A percentile compares a stretch with the other conserved stretches of the same genome.
Conservation (phyloP, 2,797 vertebrate genomes). For the Hydrocynus forskahlii region DNA sequence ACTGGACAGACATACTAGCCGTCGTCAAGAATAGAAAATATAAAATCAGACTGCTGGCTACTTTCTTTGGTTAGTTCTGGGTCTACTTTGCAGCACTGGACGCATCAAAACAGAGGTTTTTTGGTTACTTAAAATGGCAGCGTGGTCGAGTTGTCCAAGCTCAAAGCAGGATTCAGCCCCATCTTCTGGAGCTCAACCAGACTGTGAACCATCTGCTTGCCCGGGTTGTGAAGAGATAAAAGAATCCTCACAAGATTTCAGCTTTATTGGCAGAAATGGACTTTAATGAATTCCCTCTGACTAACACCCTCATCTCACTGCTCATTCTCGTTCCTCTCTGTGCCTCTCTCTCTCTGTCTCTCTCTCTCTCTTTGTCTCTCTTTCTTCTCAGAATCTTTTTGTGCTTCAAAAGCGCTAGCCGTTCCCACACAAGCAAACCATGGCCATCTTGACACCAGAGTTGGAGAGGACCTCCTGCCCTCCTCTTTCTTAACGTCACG, state of each 20-base stretch:
- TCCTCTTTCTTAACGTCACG: slow-evolving; percentile 6
- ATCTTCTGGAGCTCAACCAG: slow-evolving; percentile 44
- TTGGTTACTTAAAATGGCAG: slow-evolving; percentile 1
- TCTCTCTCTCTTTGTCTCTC: slow-evolving; percentile 27
- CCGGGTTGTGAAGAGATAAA: slow-evolving; percentile 64
- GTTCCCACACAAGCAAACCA: slow-evolving; percentile 55
- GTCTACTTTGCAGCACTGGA: slow-evolving; percentile 1
- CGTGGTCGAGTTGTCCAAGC: slow-evolving; percentile 21
- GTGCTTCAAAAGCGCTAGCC: slow-evolving; percentile 31
- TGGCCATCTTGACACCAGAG: slow-evolving; percentile 37
- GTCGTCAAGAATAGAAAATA: slow-evolving; percentile 38
- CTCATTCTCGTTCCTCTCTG: slow-evolving; percentile 50
- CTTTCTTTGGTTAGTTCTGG: background rate
- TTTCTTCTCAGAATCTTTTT: slow-evolving; percentile 39
- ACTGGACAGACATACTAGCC: slow-evolving; percentile 52
- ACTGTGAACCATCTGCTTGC: slow-evolving; percentile 42
- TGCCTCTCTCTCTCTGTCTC: slow-evolving; percentile 24
- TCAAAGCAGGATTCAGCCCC: slow-evolving; percentile 37
- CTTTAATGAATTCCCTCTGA: slow-evolving; percentile 79
- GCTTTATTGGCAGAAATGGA: slow-evolving; percentile 73
- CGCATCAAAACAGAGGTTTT: background rate
- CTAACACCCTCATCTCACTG: slow-evolving; percentile 65
- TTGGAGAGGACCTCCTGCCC: slow-evolving; percentile 49
- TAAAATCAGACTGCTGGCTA: no score
- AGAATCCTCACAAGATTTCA: slow-evolving; percentile 67